Evolutionary conservation across 2,888 invertebrate genomes (phyloP).

Genomic region (Celastrina argiolus): DNA sequence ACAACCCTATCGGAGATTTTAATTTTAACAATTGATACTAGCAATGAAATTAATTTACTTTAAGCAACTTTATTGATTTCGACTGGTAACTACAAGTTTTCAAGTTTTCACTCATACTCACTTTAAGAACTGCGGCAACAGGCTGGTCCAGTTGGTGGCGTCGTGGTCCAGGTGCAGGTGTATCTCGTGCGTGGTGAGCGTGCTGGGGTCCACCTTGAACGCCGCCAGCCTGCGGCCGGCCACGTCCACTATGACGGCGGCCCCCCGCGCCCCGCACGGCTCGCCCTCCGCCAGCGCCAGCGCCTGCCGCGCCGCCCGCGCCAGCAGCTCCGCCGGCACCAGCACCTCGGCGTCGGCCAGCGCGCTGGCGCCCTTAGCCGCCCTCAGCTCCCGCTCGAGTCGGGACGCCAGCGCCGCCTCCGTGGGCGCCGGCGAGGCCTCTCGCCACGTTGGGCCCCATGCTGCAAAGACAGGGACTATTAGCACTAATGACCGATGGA

Average conservation of each 20-base stretch:
- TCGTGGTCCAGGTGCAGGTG: slow-evolving; percentile 92
- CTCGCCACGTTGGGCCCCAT: slow-evolving; percentile 71
- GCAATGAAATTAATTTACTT: not conserved
- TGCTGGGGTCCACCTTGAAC: slow-evolving; percentile 90
- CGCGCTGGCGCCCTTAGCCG: slow-evolving; percentile 87
- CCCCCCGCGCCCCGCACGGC: slow-evolving; percentile 92
- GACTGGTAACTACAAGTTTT: not conserved
- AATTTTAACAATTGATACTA: not conserved
- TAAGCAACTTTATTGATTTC: too few relatives aligned
- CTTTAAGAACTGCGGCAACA: slow-evolving; percentile 94
- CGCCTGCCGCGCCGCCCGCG: slow-evolving; percentile 87
- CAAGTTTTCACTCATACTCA: too few relatives aligned
- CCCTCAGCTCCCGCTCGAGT: slow-evolving; percentile 87
- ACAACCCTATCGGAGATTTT: not conserved
- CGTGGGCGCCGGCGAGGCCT: slow-evolving; percentile 74
- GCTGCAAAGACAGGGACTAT: slow-evolving; percentile 53
- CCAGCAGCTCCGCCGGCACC: slow-evolving; percentile 88
- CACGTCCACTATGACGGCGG: slow-evolving; percentile 90
- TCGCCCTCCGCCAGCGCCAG: slow-evolving; percentile 91
- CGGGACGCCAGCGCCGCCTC: slow-evolving; percentile 84
- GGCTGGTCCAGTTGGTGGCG: slow-evolving; percentile 90
- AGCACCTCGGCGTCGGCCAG: slow-evolving; percentile 91
- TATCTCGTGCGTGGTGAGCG: slow-evolving; percentile 93
- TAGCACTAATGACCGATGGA: slow-evolving; percentile 34
- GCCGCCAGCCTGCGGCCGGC: slow-evolving; percentile 88